Conservation (phyloP, 1,140 invertebrate genomes). For the Cepaea nemoralis region DNA sequence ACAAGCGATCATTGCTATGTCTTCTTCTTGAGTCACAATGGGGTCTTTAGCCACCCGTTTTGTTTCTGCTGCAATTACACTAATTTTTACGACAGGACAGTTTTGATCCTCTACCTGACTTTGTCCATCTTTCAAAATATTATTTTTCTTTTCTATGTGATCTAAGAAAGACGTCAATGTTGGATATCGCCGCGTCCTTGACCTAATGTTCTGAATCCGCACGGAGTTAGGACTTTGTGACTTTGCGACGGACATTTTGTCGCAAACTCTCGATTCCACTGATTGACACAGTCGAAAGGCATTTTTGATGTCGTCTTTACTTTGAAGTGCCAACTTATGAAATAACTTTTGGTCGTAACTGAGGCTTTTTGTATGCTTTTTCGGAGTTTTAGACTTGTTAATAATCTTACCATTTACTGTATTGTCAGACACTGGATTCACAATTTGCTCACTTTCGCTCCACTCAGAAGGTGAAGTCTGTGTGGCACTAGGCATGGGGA, state of each 20-base stretch:
- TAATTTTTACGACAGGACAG: no score
- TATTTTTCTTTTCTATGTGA: background rate
- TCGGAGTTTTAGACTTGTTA: background rate
- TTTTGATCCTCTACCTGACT: no score
- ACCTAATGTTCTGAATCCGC: background rate
- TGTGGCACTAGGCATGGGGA: background rate
- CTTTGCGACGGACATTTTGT: background rate
- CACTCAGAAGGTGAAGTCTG: background rate
- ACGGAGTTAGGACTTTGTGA: background rate
- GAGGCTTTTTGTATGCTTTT: background rate
- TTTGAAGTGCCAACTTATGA: background rate
- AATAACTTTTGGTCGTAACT: background rate
- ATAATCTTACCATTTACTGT: background rate
- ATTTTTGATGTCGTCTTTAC: background rate
- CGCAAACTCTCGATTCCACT: background rate
- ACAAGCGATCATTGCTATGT: no score
- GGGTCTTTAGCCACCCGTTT: no score
- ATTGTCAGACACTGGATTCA: background rate
- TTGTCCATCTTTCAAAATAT: background rate
- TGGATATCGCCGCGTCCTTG: background rate
- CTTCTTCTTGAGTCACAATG: no score
- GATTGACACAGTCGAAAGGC: background rate
- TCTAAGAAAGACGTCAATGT: background rate
- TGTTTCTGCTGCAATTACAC: no score
- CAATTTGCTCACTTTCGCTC: background rate